Evolutionary conservation across 1,140 invertebrate genomes (phyloP).

Genomic region (Trichonephila clavata): DNA sequence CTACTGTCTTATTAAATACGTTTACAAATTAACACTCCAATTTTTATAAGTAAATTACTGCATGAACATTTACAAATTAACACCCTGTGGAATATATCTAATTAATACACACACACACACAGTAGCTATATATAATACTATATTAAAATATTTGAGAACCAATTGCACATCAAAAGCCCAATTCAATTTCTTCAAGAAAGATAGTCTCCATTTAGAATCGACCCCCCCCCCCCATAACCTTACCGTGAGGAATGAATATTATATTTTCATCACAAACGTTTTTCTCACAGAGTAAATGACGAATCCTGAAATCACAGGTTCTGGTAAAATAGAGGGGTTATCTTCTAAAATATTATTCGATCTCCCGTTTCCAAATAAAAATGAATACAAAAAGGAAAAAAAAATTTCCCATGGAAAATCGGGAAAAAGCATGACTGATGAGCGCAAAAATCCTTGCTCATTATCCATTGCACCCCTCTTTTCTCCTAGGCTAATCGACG

Average conservation of each 20-base stretch:
- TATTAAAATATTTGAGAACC: too few relatives aligned
- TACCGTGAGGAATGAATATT: not conserved
- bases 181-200: too few relatives aligned
- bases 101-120: too few relatives aligned
- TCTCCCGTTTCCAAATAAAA: not conserved
- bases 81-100: too few relatives aligned
- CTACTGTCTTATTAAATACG: too few relatives aligned
- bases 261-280: not conserved
- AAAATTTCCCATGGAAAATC: constrained; percentile 37
- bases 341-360: not conserved
- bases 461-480: constrained; percentile 25
- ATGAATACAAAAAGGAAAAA: not conserved
- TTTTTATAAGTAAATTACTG: too few relatives aligned
- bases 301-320: not conserved
- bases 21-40: too few relatives aligned
- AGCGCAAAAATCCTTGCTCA: constrained; percentile 38
- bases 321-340: not conserved
- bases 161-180: too few relatives aligned
- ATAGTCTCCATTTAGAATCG: too few relatives aligned
- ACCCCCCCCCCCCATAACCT: too few relatives aligned
- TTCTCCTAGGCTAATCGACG: constrained; percentile 40
- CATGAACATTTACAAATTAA: too few relatives aligned
- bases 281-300: not conserved
- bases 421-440: constrained; percentile 54
- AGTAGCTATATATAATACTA: too few relatives aligned